These are phyloP conservation scores for Patella vulgata DNA, from an alignment of 1,140 invertebrate genomes.

Conservation along the genomic window DNA sequence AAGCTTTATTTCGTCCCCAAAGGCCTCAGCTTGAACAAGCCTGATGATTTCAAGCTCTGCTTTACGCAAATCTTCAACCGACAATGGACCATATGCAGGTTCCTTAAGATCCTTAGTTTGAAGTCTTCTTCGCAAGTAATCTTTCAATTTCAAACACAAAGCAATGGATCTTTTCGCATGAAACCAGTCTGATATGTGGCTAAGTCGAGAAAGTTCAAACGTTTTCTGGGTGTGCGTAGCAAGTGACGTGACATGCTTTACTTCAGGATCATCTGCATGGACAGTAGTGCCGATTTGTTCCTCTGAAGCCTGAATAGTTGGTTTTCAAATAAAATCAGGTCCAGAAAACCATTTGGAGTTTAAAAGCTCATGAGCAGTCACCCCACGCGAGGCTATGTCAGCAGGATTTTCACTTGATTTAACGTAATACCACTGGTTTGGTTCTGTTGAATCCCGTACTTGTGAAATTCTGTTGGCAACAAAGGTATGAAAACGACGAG, in stretches of 20 bases:
- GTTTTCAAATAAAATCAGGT: neutral
- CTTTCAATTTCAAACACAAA: slow-evolving; percentile 14
- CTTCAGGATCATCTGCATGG: slow-evolving; percentile 22
- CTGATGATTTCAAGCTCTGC: slow-evolving; percentile 14
- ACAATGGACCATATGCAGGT: slow-evolving; percentile 12
- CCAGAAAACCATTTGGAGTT: slow-evolving; percentile 18
- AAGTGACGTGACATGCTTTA: slow-evolving; percentile 10
- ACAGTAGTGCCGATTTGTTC: neutral
- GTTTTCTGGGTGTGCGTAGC: neutral
- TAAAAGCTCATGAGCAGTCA: slow-evolving; percentile 18
- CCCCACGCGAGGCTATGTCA: slow-evolving; percentile 31
- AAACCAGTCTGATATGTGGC: slow-evolving; percentile 11
- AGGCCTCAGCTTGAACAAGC: slow-evolving; percentile 18
- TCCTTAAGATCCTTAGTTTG: too few species aligned
- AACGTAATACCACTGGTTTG: slow-evolving; percentile 30
- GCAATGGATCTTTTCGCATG: slow-evolving; percentile 1
- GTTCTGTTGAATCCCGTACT: slow-evolving; percentile 17
- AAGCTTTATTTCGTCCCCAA: slow-evolving; percentile 15
- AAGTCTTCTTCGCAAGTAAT: too few species aligned
- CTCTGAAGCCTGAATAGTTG: too few species aligned
- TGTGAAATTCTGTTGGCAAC: slow-evolving; percentile 35
- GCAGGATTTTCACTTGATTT: slow-evolving; percentile 26
- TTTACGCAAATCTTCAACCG: slow-evolving; percentile 4
- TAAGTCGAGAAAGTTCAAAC: neutral
- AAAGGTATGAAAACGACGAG: slow-evolving; percentile 32